Percentiles rank a stretch among this genome's conserved stretches.
Evolutionary conservation across 2,797 vertebrate genomes (phyloP).

Genomic region (Ceryle rudis): DNA sequence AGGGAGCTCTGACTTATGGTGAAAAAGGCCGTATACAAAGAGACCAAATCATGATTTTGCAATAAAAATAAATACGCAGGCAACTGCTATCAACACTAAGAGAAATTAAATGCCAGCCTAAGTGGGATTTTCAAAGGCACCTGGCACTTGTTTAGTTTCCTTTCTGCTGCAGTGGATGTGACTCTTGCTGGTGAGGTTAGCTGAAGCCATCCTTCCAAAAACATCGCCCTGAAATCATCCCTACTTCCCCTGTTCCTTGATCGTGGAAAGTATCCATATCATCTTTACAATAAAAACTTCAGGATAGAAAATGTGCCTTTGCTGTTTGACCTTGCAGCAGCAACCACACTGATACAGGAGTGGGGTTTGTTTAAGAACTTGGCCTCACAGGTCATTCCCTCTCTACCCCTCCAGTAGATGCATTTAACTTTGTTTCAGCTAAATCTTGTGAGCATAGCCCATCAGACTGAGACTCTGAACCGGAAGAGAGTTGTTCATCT

Average conservation of each 20-base stretch:
- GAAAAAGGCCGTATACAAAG: not conserved
- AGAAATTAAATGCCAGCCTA: slow-evolving; percentile 7
- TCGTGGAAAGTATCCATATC: not conserved
- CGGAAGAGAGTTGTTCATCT: not conserved
- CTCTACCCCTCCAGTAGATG: not conserved
- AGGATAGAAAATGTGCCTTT: not conserved
- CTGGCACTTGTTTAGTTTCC: not conserved
- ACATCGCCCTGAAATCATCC: not conserved
- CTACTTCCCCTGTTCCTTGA: not conserved
- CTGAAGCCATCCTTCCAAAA: not conserved
- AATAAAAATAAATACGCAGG: not conserved
- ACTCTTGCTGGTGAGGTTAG: not conserved
- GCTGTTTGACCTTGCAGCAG: not conserved
- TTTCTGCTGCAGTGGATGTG: not conserved
- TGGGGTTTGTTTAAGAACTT: not conserved
- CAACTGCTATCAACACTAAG: not conserved
- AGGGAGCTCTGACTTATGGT: not conserved
- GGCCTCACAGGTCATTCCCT: not conserved
- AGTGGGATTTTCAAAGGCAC: not conserved
- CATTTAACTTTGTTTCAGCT: not conserved
- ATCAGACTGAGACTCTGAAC: not conserved
- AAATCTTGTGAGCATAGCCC: not conserved
- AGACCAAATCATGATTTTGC: not conserved
- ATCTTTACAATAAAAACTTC: not conserved
- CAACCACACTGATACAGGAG: not conserved